Evolutionary conservation across 2,797 vertebrate genomes (phyloP), one percentile per base, ranked within the genome.

Genomic region (Numenius phaeopus): DNA sequence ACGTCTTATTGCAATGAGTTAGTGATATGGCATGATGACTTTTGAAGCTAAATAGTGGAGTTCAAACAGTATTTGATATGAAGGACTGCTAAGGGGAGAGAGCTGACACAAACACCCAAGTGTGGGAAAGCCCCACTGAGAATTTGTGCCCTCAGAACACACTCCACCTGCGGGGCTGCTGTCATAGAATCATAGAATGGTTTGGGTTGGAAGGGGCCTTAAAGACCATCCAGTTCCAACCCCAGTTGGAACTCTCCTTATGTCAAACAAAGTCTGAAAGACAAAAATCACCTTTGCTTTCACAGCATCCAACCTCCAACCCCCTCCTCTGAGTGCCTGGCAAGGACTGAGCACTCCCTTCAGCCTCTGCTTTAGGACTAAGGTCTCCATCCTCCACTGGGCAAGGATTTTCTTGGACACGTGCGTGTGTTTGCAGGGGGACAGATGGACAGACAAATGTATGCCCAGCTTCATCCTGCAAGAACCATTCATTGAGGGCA

Each of bases 101-200:
- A 76, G 30, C 20, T 76, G 77, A 59, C 58, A 75, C 20, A 59
- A 77, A 71, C 19, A 22, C 8, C 7, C 27, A 44, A 23, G 64
- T 5, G 12, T 44, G 52, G 34, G 26, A 71, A 70, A 90, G 44
- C n/a, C 24, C 88, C n/a, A 10, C 66, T n/a, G 14, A 42, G 54
- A 70, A 24, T 40, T n/a, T 26, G 46, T 17, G 21, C 39, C 37
- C 29, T 70, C 58, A 42, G 64, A 76, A 24, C 39, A 20, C 7
- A 11, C 23, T 39, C 16, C 61, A 50, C 7, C 15, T 3, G 3
- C 16, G 27, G 40, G 29, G 58, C 20, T 0, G 2, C 52, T 54
- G 52, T 54, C 52, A 11, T 18, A 19, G 52, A 30, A 12, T 54
- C 29, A 30, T 54, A 54, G 52, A 54, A 30, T 30, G 52, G 52